Conservation (phyloP, 2,888 invertebrate species). For the Drosophila algonquin region DNA sequence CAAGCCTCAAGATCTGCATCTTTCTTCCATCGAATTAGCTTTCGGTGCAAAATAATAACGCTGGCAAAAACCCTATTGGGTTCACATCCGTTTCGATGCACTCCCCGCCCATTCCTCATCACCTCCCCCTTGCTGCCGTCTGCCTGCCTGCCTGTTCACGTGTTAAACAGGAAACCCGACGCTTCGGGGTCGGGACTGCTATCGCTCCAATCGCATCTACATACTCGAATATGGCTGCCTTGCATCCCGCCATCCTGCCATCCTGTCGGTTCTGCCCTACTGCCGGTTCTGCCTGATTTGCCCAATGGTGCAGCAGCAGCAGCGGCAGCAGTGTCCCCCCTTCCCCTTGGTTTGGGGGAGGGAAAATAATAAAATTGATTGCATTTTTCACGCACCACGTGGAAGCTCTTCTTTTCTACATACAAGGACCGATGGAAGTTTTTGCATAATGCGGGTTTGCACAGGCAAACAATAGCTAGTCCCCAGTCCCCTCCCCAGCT, state of each 20-base stretch:
- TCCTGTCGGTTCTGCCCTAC: constrained; percentile 61
- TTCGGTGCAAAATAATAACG: constrained; percentile 32
- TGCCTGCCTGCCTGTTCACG: constrained; percentile 23
- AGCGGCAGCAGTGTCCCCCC: no score
- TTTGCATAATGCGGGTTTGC: constrained; percentile 72
- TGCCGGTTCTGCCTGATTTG: constrained; percentile 58
- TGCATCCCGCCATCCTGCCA: constrained; percentile 31
- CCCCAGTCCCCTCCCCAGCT: neutral
- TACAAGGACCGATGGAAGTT: constrained; percentile 55
- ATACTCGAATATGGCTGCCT: constrained; percentile 10
- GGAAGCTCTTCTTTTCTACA: constrained; percentile 6
- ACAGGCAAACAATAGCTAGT: constrained; percentile 31
- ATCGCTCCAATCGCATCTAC: constrained; percentile 23
- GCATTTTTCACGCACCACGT: constrained; percentile 71
- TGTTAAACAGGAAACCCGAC: constrained; percentile 40
- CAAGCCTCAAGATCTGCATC: constrained; percentile 12
- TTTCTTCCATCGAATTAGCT: constrained; percentile 33
- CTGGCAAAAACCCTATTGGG: constrained; percentile 18
- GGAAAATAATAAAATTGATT: constrained; percentile 68
- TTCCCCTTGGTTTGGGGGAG: neutral
- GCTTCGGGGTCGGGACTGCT: constrained; percentile 23
- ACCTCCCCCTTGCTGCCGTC: neutral
- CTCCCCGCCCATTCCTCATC: no score
- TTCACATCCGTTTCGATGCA: constrained; percentile 21
- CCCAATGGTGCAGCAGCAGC: constrained; percentile 69